phyloP scores from a whole-genome alignment of 2,113 vertebrate species.

The Podilymbus podiceps region DNA sequence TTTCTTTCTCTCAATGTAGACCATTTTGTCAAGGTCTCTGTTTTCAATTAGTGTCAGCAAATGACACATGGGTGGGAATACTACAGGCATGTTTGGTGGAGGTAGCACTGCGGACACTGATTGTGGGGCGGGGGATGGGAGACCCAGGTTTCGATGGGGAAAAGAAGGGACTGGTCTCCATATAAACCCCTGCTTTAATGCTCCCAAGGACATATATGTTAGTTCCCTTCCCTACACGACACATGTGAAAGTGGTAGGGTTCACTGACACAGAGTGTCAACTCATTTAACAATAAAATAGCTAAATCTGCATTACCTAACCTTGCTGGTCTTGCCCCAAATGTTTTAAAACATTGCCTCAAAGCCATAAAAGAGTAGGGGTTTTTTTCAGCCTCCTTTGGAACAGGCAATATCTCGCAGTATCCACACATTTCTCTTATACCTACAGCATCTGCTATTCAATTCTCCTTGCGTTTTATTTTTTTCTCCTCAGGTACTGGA shows the following conservation, averaged over 20 bases:
- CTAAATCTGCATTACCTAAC: neutral
- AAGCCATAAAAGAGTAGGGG: neutral
- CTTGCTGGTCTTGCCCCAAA: neutral
- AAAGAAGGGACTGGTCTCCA: neutral
- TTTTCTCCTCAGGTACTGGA: neutral
- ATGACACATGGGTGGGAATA: neutral
- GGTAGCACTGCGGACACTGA: neutral
- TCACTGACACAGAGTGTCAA: neutral
- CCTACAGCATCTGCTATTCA: neutral
- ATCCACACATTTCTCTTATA: neutral
- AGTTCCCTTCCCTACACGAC: neutral
- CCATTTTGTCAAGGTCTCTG: slow-evolving; percentile 17
- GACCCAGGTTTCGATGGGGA: neutral
- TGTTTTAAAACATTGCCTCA: neutral
- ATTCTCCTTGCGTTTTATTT: neutral
- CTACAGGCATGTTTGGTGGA: neutral
- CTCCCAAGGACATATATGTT: neutral
- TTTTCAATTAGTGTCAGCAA: slow-evolving; percentile 2
- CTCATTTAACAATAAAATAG: neutral
- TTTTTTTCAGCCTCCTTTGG: neutral
- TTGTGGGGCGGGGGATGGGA: neutral
- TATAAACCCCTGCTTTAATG: neutral
- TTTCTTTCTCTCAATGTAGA: slow-evolving; percentile 2
- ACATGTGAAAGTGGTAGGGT: neutral
- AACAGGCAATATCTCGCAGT: neutral